A percentile compares a stretch with the other conserved stretches of the same genome.
Conservation (phyloP, 2,888 invertebrate genomes). For the Orchestes rusci region DNA sequence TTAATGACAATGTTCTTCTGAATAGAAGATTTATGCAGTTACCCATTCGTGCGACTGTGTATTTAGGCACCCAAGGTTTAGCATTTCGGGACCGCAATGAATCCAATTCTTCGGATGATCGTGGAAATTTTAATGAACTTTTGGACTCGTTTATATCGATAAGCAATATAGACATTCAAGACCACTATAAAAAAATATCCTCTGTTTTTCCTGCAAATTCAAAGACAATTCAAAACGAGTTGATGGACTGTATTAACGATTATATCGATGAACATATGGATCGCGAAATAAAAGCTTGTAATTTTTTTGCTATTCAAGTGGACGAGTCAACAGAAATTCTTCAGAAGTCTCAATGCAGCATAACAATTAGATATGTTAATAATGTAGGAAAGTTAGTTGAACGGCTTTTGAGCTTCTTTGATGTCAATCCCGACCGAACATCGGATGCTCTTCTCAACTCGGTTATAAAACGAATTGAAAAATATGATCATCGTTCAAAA, state of each 20-base stretch:
- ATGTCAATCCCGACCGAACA: slow-evolving; percentile 21
- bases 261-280: slow-evolving; percentile 12
- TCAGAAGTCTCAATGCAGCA: slow-evolving; percentile 15
- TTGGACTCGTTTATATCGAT: slow-evolving; percentile 6
- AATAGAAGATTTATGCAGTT: slow-evolving; percentile 12
- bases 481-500: slow-evolving; percentile 23
- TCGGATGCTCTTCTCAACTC: slow-evolving; percentile 10
- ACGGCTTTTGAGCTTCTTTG: slow-evolving; percentile 26
- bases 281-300: slow-evolving; percentile 13
- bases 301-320: slow-evolving; percentile 18
- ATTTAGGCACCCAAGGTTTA: slow-evolving; percentile 13
- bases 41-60: slow-evolving; percentile 8
- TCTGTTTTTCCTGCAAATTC: slow-evolving; percentile 4
- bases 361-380: slow-evolving; percentile 15
- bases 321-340: slow-evolving; percentile 17
- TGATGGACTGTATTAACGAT: slow-evolving; percentile 12
- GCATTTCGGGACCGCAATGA: slow-evolving; percentile 13
- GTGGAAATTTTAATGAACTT: slow-evolving; percentile 12
- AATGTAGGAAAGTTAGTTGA: slow-evolving; percentile 12
- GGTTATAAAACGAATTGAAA: slow-evolving; percentile 14
- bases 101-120: background rate
- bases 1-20: slow-evolving; percentile 11
- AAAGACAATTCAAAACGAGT: slow-evolving; percentile 18
- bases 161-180: slow-evolving; percentile 6
- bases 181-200: slow-evolving; percentile 14